Base-by-base conservation (phyloP, 1,140 invertebrate genomes). In the Caerostris darwini region DNA sequence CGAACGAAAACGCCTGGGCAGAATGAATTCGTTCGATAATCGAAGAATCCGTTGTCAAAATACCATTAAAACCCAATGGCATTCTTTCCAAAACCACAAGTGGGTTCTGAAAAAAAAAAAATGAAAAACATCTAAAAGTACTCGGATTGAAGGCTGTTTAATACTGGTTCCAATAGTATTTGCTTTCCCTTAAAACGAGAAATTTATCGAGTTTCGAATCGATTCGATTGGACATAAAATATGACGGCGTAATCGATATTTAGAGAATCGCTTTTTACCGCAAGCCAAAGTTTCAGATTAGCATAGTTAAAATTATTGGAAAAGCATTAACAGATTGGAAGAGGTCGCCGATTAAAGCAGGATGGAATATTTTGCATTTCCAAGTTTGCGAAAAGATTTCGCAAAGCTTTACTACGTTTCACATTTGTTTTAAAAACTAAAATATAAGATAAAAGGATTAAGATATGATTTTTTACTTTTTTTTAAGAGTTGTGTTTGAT, bases 261-360 rank as follows among this genome's bases (percentile, higher is more conserved):
- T 58, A 57, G 82, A 58, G 91, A 93, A 87, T 87, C 64, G 58
- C 56, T 92, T 93, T 87, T 93, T 93, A 93, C 91, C 91, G 8
- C 91, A 93, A 87, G 91, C 59, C 85, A 93, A 93, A 93, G 83
- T 93, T 93, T 87, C 82, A 86, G 91, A 93, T 93, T 93, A 93
- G 91, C 91, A 93, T 86, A 87, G 91, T 86, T 93, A 61, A 86
- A 93, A 93, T 87, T 87, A 93, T 93, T 87, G 91, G 91, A 93
- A 93, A 93, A 93, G 91, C 91, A 93, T 93, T 93, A 93, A 93
- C 82, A 87, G 82, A 93, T 93, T 93, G 83, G 61, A 53, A 93
- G 58, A 93, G 61, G 64, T 54, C 10, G 58, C 64, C 82, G 82
- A 93, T 93, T 93, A 93, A 77, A 64, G 77, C 82, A 7, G 19